Evolutionary conservation across 2,113 vertebrate genomes (phyloP), one percentile per base, ranked within the genome.

Genomic region (Crotalus helleri): DNA sequence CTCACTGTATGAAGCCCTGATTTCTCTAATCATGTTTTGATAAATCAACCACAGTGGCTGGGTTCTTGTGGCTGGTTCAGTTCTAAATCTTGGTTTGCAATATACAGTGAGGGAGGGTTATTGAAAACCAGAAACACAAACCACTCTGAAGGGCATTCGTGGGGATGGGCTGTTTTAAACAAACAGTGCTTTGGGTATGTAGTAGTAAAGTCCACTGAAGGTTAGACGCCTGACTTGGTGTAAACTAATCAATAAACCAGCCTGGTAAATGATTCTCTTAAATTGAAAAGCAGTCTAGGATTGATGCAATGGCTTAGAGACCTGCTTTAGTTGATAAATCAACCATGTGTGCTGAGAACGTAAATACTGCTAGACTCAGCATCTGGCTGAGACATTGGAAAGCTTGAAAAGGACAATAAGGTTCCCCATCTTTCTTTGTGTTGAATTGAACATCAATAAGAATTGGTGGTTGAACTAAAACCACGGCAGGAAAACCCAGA

Each of bases 221-320:
- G 4, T 26, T 58, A 44, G 9, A 53, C 24, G 17, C 21, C 49
- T n/a, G 57, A 9, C 86, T 19, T 90, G 88, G 46, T 87, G 61
- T 90, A n/a, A 54, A 87, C 23, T 87, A 49, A 74, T 90, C 55
- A 6, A 55, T 11, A 87, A 53, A 17, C 55, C 49, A 29, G 19
- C 26, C 58, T 88, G 58, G 92, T 87, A 13, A 93, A 93, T 87
- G 58, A 91, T 91, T 93, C 49, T 49, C 85, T 24, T 12, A 46
- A 58, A 58, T 58, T 55, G 91, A 51, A 61, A 51, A 64, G 85
- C 55, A 24, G 57, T 3, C 85, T 46, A 24, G 24, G 19, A 87
- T 33, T 7, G n/a, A 87, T 2, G 55, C 55, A n/a, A 91, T 0
- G 59, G 29, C 17, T 53, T 33, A 51, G 26, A 15, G 51, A 53